Conservation (phyloP, 1,140 invertebrate species). For the Dinothrombium tinctorium region DNA sequence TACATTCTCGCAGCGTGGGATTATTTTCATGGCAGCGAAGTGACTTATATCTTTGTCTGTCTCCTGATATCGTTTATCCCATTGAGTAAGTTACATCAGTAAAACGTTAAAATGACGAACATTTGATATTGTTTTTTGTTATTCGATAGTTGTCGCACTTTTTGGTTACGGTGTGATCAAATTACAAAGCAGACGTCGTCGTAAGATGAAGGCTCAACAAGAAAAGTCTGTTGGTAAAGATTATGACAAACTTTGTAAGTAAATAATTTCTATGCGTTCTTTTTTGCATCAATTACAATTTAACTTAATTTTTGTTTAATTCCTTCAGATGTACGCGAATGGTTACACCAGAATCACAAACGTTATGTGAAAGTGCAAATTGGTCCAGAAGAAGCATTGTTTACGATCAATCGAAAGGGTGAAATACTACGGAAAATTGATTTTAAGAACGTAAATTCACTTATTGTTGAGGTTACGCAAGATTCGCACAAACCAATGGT, state of each 20-base stretch:
- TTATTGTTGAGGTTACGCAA: slow-evolving; percentile 54
- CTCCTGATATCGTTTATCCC: slow-evolving; percentile 72
- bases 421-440: slow-evolving; percentile 21
- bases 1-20: slow-evolving; percentile 71
- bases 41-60: slow-evolving; percentile 85
- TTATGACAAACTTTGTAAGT: slow-evolving; percentile 55
- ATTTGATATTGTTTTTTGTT: slow-evolving; percentile 2
- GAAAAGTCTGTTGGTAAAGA: slow-evolving; percentile 35
- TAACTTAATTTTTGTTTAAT: not conserved
- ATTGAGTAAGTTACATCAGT: slow-evolving; percentile 24
- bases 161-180: slow-evolving; percentile 78
- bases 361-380: slow-evolving; percentile 66
- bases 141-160: slow-evolving; percentile 35
- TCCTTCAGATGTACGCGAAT: slow-evolving; percentile 52
- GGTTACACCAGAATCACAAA: slow-evolving; percentile 79
- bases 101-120: not conserved
- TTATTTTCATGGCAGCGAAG: slow-evolving; percentile 83
- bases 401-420: slow-evolving; percentile 41
- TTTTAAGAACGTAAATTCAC: slow-evolving; percentile 41
- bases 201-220: slow-evolving; percentile 57
- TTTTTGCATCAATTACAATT: not conserved
- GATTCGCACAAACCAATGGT: slow-evolving; percentile 45
- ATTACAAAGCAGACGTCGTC: slow-evolving; percentile 54
- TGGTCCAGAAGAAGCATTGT: slow-evolving; percentile 35
- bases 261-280: not conserved